Evolutionary conservation across 2,113 vertebrate species (phyloP).

Genomic region (Brachyistius frenatus): DNA sequence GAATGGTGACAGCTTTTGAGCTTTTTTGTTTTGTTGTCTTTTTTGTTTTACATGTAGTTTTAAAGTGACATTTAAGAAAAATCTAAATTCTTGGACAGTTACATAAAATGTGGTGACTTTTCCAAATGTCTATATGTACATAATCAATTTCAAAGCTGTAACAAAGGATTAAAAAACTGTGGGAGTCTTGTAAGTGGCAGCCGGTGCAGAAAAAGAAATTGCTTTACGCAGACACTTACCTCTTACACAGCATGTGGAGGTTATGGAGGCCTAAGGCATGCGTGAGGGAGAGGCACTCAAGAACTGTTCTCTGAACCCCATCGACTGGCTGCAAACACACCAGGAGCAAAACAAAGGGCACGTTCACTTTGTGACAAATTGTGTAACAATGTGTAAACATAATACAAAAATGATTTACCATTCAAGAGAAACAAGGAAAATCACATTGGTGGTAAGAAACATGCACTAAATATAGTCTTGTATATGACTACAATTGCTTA

Average conservation of each 20-base stretch:
- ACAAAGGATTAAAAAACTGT: neutral
- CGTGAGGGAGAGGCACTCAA: conserved; percentile 93
- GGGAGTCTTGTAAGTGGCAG: neutral
- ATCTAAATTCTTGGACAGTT: no score
- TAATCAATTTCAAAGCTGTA: neutral
- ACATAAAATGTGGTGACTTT: no score
- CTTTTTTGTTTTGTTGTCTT: no score
- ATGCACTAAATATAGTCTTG: no score
- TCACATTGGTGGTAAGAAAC: no score
- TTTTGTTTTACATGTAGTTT: no score
- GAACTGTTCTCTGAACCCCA: conserved; percentile 87
- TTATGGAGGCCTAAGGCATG: conserved; percentile 88
- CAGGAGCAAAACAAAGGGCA: neutral
- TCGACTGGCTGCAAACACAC: conserved; percentile 84
- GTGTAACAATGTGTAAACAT: no score
- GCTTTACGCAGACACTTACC: conserved; percentile 82
- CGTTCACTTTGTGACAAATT: no score
- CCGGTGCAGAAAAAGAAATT: neutral
- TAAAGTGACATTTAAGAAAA: no score
- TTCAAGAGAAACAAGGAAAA: no score
- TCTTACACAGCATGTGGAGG: conserved; percentile 89
- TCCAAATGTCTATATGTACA: no score
- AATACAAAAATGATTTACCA: no score
- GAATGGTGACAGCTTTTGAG: neutral
- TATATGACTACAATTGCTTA: neutral